These are phyloP conservation scores for Temnothorax rugatulus DNA, from an alignment of 2,888 invertebrate genomes.

Conservation along the genomic window DNA sequence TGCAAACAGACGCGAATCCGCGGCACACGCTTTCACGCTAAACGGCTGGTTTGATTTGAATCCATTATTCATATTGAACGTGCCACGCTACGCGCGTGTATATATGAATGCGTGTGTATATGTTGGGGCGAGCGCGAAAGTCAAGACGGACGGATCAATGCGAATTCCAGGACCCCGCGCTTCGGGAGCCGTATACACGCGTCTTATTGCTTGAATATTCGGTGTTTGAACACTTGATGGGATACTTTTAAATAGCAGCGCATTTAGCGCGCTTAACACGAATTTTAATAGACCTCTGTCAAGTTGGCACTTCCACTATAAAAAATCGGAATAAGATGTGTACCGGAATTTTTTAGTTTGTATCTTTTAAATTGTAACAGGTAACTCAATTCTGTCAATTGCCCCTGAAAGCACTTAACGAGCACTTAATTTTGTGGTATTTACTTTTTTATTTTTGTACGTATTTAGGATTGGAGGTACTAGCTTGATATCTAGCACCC, in stretches of 20 bases:
- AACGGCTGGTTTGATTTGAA: slow-evolving; percentile 45
- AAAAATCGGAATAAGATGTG: too few relatives aligned
- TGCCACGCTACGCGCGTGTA: neutral
- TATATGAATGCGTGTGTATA: neutral
- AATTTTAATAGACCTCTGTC: neutral
- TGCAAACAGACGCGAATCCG: slow-evolving; percentile 39
- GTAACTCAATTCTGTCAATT: too few relatives aligned
- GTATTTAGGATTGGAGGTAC: too few relatives aligned
- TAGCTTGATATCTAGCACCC: too few relatives aligned
- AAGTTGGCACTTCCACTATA: too few relatives aligned
- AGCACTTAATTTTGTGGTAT: too few relatives aligned
- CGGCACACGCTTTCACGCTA: slow-evolving; percentile 33
- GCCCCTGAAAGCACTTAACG: too few relatives aligned
- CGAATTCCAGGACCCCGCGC: neutral
- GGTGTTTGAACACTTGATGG: neutral
- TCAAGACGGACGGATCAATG: slow-evolving; percentile 34
- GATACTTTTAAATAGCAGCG: neutral
- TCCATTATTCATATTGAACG: slow-evolving; percentile 50
- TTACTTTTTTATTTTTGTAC: too few relatives aligned
- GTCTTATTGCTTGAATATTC: neutral
- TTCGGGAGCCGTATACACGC: neutral
- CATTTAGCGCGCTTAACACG: neutral
- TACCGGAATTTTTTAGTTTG: too few relatives aligned
- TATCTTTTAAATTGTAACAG: too few relatives aligned
- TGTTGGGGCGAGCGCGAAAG: slow-evolving; percentile 25